Base-by-base conservation (phyloP, 2,888 invertebrate species). In the Formica aserva region DNA sequence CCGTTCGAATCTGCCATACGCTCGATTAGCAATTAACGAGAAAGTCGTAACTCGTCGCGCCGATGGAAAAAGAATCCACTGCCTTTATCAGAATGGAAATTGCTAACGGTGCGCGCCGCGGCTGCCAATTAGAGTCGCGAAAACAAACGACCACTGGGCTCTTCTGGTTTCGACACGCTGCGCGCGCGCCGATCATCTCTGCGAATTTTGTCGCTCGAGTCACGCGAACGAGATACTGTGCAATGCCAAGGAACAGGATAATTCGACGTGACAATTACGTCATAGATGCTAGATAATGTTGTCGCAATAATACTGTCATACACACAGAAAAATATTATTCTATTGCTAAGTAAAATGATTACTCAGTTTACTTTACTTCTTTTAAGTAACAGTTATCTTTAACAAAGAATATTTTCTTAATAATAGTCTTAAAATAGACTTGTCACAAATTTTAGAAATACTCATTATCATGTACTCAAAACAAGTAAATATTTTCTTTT, bases 41-140 rank as follows among this genome's bases (percentile, higher is more conserved):
- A 92, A 92, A 93, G 92, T 92, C 93, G 92, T 92, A 92, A 93
- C 92, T 92, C 88, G 87, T 88, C 72, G 71, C 74, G 22, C 48
- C 63, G 8, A 38, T 45, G 83, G 78, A 78, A 84, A 86, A 82
- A 89, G 87, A 86, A 90, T 85, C 38, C 85, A 83, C 86, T 87
- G 90, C 89, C 92, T 93, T 94, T 94, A 94, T 94, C 93, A 92
- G 91, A 92, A 93, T 94, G 92, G 91, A 93, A 92, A 93, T 92
- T 89, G 92, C 92, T 93, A 94, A 94, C 94, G 94, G 93, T 93
- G 91, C 89, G 88, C 69, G 32, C 90, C 88, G 89, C 86, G 69
- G 86, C 85, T 92, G 92, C 93, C 93, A 94, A 93, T 94, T 94
- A 92, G 92, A 92, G 89, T 86, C 90, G 91, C 90, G 92, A 92